Conservation (phyloP, 1,140 invertebrate species). For the Drosophila lini region DNA sequence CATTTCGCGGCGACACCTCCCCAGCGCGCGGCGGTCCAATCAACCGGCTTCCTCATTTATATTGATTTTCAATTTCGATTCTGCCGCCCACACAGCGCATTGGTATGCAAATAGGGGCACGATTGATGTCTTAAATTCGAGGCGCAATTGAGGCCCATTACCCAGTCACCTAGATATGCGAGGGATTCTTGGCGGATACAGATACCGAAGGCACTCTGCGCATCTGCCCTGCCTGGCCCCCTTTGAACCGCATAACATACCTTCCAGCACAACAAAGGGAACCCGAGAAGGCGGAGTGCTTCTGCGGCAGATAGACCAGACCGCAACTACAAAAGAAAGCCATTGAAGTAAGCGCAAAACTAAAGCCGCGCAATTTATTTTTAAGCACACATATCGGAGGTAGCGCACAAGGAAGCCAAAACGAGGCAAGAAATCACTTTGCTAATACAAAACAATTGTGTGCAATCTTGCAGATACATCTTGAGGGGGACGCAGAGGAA, state of each 20-base stretch:
- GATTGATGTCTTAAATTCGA: constrained; percentile 70
- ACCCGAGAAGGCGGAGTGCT: neutral
- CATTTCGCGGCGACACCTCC: constrained; percentile 26
- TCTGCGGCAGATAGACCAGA: constrained; percentile 34
- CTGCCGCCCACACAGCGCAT: constrained; percentile 10
- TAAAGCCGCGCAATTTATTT: constrained; percentile 77
- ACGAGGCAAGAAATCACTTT: constrained; percentile 56
- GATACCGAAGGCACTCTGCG: constrained; percentile 18
- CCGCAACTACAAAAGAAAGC: constrained; percentile 65
- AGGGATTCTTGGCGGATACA: constrained; percentile 35
- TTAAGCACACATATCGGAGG: constrained; percentile 71
- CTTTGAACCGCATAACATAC: constrained; percentile 4
- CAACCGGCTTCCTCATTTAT: constrained; percentile 67
- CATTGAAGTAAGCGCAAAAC: constrained; percentile 69
- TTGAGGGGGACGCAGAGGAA: constrained; percentile 18
- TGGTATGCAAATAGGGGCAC: constrained; percentile 30
- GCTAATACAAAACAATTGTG: constrained; percentile 79
- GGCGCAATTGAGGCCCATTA: constrained; percentile 76
- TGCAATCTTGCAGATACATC: constrained; percentile 76
- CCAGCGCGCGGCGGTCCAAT: constrained; percentile 36
- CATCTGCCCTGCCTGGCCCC: constrained; percentile 9
- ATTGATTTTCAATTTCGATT: constrained; percentile 62
- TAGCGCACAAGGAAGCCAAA: constrained; percentile 21
- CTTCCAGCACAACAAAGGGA: constrained; percentile 13
- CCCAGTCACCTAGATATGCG: constrained; percentile 70